These are phyloP conservation scores for Monochamus alternatus DNA, from an alignment of 2,888 invertebrate species.

Conservation along the genomic window DNA sequence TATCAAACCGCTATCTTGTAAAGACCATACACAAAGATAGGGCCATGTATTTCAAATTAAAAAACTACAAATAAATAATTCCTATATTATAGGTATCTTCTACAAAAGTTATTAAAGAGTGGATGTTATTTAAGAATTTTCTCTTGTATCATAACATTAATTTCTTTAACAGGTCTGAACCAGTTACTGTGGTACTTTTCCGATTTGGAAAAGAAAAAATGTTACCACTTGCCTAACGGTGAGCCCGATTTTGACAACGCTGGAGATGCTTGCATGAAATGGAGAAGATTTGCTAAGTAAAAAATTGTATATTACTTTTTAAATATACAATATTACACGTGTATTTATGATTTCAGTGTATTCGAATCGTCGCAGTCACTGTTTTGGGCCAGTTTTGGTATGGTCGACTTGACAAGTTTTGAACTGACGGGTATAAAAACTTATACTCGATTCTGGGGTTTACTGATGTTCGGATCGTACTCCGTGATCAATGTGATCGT, in stretches of 20 bases:
- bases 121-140: no score
- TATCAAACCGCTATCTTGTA: no score
- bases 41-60: no score
- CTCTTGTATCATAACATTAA: no score
- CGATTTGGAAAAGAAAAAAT: conserved; percentile 86
- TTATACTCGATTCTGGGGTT: conserved; percentile 95
- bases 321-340: not conserved
- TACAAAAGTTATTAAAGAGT: no score
- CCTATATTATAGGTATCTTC: no score
- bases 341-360: conserved; percentile 74
- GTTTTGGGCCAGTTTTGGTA: conserved; percentile 97
- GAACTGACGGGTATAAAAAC: conserved; percentile 90
- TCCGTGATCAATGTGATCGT: conserved; percentile 96
- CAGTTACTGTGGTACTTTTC: conserved; percentile 97
- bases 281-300: conserved; percentile 90
- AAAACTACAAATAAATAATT: no score
- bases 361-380: conserved; percentile 96
- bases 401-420: conserved; percentile 91
- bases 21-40: no score
- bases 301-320: not conserved
- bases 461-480: conserved; percentile 97
- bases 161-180: conserved; percentile 76
- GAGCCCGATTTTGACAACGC: conserved; percentile 85
- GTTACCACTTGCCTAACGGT: conserved; percentile 81
- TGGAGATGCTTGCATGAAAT: conserved; percentile 86